Evolutionary conservation across 1,140 invertebrate genomes (phyloP), one percentile per base, ranked within the genome.

Genomic region (Lerema accius): DNA sequence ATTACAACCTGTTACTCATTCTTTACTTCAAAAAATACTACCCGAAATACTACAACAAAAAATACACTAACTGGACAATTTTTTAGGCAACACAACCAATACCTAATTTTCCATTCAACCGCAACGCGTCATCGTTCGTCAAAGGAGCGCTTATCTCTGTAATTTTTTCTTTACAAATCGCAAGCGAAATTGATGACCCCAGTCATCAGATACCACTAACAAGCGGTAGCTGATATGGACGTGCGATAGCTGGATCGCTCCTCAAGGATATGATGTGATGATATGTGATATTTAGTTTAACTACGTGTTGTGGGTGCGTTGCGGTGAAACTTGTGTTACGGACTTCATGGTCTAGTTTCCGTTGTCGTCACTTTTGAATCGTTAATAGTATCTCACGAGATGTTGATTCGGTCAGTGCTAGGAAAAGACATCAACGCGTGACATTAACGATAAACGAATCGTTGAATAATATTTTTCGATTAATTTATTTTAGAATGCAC

Each of bases 151-250:
- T 73, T 68, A 77, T 79, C 77, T 72, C 50, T 71, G 75, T 78
- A 73, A 78, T 81, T 80, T 82, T 82, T 78, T 78, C 53, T 67
- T 72, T 69, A 71, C 76, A 67, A 79, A 80, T 78, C 76, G 53
- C 53, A 79, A 71, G 76, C 71, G 62, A 76, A 82, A 80, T 82
- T 81, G 82, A 84, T 82, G 79, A 81, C 78, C 77, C 61, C 16
- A 75, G 75, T 66, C 78, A 84, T 84, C 81, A 59, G 81, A 84
- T 84, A 82, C 14, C 69, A 69, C 79, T 84, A 84, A 84, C 81
- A 80, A 84, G 80, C 78, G 68, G 81, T 80, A 84, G 79, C 79
- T 65, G 81, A 83, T 82, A 67, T 65, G 68, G 60, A 77, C 79
- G 79, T 82, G 81, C 55, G 81, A 84, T 83, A 73, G 39, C 42